A percentile compares a stretch with the other conserved stretches of the same genome.
These are phyloP conservation scores for Stigmatopora nigra DNA, from an alignment of 2,113 vertebrate genomes.

Conservation along the genomic window DNA sequence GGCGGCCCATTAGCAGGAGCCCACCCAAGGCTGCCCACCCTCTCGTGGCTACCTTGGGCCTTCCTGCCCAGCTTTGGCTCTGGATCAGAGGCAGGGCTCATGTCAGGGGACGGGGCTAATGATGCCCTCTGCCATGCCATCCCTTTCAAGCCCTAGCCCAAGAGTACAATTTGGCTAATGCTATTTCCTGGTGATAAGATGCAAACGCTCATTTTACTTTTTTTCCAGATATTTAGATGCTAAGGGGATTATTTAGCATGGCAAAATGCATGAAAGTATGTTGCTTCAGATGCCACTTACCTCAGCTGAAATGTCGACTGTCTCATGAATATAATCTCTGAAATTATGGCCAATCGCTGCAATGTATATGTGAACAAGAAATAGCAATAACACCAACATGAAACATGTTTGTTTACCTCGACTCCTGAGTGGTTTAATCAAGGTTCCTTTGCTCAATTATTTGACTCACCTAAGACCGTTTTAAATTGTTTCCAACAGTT, in stretches of 20 bases:
- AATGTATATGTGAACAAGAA: conserved; percentile 19
- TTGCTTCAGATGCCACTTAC: conserved; percentile 13
- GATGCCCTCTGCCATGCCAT: conserved; percentile 53
- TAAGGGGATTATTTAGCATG: conserved; percentile 16
- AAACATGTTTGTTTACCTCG: conserved; percentile 40
- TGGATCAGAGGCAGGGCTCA: conserved; percentile 64
- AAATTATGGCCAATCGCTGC: conserved; percentile 6
- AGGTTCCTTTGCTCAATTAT: conserved; percentile 51
- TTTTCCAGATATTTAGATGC: conserved; percentile 42
- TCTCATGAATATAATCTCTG: conserved; percentile 4
- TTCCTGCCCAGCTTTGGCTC: conserved; percentile 59
- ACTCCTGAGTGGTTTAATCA: conserved; percentile 61
- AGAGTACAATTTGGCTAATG: conserved; percentile 69
- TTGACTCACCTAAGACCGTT: conserved; percentile 57
- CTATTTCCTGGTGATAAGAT: conserved; percentile 76
- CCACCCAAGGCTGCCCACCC: conserved; percentile 65
- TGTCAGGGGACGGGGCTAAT: conserved; percentile 68
- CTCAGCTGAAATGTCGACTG: not conserved
- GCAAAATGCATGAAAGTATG: conserved; percentile 14
- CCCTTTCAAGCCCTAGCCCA: conserved; percentile 67
- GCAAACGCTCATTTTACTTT: conserved; percentile 57
- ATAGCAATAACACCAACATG: conserved; percentile 20
- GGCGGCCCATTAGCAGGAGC: conserved; percentile 61
- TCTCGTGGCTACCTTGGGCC: conserved; percentile 61
- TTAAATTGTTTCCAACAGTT: no score